Conservation (phyloP, 30 jellyfish, hydroid and myxozoan species). For the Pelagia noctiluca region DNA sequence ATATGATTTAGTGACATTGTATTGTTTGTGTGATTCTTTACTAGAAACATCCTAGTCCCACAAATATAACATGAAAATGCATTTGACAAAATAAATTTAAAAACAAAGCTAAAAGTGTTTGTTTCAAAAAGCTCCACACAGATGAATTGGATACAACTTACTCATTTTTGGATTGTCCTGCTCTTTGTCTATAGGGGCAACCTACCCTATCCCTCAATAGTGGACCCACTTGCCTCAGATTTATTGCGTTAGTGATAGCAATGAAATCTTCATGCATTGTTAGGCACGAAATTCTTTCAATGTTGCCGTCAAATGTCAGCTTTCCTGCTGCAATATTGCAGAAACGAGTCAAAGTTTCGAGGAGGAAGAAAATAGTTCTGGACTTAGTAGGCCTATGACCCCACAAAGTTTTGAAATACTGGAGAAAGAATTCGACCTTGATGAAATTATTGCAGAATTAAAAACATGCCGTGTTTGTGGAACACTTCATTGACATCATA, state of each 20-base stretch:
- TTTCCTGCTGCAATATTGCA: not conserved
- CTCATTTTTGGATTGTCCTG: not conserved
- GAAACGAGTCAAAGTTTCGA: too few relatives aligned
- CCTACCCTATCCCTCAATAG: not conserved
- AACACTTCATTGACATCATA: constrained; percentile 13
- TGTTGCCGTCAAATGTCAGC: not conserved
- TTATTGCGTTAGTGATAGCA: not conserved
- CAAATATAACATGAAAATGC: not conserved
- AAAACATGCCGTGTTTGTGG: constrained; percentile 2
- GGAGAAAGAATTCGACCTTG: constrained; percentile 24
- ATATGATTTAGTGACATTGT: too few relatives aligned
- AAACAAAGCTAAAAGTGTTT: not conserved
- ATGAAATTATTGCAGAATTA: constrained; percentile 9
- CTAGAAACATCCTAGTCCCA: not conserved
- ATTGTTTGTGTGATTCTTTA: too few relatives aligned
- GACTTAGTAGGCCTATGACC: too few relatives aligned
- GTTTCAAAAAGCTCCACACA: not conserved
- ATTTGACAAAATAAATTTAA: not conserved
- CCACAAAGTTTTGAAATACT: too few relatives aligned
- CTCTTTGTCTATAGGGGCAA: not conserved
- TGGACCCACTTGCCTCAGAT: not conserved
- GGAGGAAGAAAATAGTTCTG: too few relatives aligned
- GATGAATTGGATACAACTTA: not conserved
- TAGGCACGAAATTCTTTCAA: not conserved
- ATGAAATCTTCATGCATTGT: not conserved